Evolutionary conservation across 1,140 invertebrate species (phyloP).

Genomic region (Bombyx mandarina): DNA sequence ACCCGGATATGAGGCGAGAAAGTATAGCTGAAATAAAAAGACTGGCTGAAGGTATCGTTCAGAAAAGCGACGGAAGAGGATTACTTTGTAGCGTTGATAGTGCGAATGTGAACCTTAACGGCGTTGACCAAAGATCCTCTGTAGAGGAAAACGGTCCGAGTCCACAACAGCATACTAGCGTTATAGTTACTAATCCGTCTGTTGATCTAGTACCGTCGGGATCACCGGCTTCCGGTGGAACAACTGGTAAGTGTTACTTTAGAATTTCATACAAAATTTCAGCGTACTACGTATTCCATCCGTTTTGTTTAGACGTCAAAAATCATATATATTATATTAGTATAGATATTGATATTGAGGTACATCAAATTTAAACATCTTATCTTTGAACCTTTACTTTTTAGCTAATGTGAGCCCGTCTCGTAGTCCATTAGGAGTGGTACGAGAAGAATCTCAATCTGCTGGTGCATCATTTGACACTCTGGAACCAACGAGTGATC

Average conservation of each 20-base stretch:
- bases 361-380: too few relatives aligned
- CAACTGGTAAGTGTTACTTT: slow-evolving; percentile 35
- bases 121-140: slow-evolving; percentile 40
- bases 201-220: slow-evolving; percentile 71
- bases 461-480: slow-evolving; percentile 63
- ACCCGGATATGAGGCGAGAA: slow-evolving; percentile 58
- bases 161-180: slow-evolving; percentile 63
- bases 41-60: slow-evolving; percentile 62
- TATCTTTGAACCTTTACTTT: too few relatives aligned
- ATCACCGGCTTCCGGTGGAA: slow-evolving; percentile 55
- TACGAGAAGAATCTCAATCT: slow-evolving; percentile 62
- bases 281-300: too few relatives aligned
- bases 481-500: slow-evolving; percentile 46
- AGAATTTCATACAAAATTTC: too few relatives aligned
- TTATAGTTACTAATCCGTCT: slow-evolving; percentile 78
- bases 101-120: slow-evolving; percentile 48
- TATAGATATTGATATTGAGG: too few relatives aligned
- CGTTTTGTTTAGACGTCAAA: neutral
- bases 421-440: slow-evolving; percentile 57
- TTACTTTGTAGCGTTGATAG: slow-evolving; percentile 56
- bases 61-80: slow-evolving; percentile 52
- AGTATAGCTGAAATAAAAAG: slow-evolving; percentile 64
- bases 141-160: slow-evolving; percentile 31
- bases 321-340: too few relatives aligned
- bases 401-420: slow-evolving; percentile 57